These are phyloP conservation scores for Dorcus parallelipipedus DNA, from an alignment of 2,888 invertebrate species.

Conservation along the genomic window DNA sequence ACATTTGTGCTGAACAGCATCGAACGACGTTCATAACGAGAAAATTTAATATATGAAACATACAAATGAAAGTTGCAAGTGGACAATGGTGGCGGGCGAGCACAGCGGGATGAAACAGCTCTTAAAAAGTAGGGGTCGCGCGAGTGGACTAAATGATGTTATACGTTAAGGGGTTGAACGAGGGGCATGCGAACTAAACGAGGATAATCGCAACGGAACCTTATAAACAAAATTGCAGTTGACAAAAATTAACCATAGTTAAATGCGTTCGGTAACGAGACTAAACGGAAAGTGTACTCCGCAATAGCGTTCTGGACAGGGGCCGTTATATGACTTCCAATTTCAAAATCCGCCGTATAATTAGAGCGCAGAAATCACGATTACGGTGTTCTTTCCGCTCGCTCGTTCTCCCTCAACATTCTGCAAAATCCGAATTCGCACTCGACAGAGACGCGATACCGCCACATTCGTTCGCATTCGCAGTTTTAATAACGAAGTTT, in stretches of 20 bases:
- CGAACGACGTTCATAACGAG: no score
- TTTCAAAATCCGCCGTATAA: constrained; percentile 43
- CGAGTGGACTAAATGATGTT: constrained; percentile 26
- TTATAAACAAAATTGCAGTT: constrained; percentile 47
- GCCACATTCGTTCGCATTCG: not conserved
- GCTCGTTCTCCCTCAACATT: constrained; percentile 18
- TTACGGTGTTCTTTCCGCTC: constrained; percentile 26
- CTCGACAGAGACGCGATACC: not conserved
- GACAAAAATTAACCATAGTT: constrained; percentile 47
- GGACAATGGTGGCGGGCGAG: constrained; percentile 13
- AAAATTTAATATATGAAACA: not conserved
- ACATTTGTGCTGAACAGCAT: no score
- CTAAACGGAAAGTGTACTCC: constrained; percentile 43
- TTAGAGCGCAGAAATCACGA: constrained; percentile 32
- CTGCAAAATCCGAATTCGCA: not conserved
- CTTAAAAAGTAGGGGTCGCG: constrained; percentile 11
- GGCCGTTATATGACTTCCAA: constrained; percentile 46
- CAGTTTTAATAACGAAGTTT: not conserved
- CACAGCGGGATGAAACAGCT: constrained; percentile 13
- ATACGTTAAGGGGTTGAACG: constrained; percentile 8
- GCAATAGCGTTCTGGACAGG: constrained; percentile 36
- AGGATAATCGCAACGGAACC: constrained; percentile 26
- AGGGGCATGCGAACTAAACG: constrained; percentile 7
- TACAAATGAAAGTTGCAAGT: constrained; percentile 13
- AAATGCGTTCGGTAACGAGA: constrained; percentile 45